These are phyloP conservation scores for Amphiprion ocellaris DNA, from an alignment of 2,113 vertebrate genomes.

Conservation along the genomic window DNA sequence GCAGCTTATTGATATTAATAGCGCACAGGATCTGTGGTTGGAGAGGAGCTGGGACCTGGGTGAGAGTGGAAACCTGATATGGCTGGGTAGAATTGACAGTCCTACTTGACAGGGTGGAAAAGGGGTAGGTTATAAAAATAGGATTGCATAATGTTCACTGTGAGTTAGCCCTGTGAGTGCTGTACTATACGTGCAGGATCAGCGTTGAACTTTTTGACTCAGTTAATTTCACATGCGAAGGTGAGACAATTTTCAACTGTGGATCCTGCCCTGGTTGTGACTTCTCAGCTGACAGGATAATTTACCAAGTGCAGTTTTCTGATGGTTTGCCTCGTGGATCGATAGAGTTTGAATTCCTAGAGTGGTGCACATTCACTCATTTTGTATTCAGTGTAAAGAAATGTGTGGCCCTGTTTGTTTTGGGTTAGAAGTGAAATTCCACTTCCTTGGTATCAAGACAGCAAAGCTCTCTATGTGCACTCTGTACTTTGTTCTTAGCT, in stretches of 20 bases:
- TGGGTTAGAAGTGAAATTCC: slow-evolving; percentile 81
- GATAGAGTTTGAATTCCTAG: slow-evolving; percentile 36
- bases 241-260: slow-evolving; percentile 3
- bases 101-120: slow-evolving; percentile 79
- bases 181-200: slow-evolving; percentile 4
- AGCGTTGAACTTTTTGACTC: slow-evolving; percentile 1
- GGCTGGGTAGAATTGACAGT: slow-evolving; percentile 81
- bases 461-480: slow-evolving; percentile 72
- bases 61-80: slow-evolving; percentile 87
- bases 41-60: slow-evolving; percentile 76
- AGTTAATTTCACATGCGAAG: slow-evolving; percentile 14
- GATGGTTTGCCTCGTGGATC: slow-evolving; percentile 48
- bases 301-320: slow-evolving; percentile 32
- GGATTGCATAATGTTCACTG: slow-evolving; percentile 83
- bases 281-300: slow-evolving; percentile 27
- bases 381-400: slow-evolving; percentile 77
- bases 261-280: slow-evolving; percentile 4
- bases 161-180: slow-evolving; percentile 49
- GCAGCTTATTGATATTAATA: slow-evolving; percentile 92
- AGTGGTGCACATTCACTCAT: slow-evolving; percentile 26
- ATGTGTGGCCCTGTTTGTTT: slow-evolving; percentile 80
- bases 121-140: slow-evolving; percentile 81
- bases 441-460: slow-evolving; percentile 80
- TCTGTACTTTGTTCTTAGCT: slow-evolving; percentile 84
- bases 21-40: slow-evolving; percentile 87